Evolutionary conservation across 2,797 vertebrate genomes (phyloP), one percentile per base, ranked within the genome.

Genomic region (Rhadinocentrus ornatus): DNA sequence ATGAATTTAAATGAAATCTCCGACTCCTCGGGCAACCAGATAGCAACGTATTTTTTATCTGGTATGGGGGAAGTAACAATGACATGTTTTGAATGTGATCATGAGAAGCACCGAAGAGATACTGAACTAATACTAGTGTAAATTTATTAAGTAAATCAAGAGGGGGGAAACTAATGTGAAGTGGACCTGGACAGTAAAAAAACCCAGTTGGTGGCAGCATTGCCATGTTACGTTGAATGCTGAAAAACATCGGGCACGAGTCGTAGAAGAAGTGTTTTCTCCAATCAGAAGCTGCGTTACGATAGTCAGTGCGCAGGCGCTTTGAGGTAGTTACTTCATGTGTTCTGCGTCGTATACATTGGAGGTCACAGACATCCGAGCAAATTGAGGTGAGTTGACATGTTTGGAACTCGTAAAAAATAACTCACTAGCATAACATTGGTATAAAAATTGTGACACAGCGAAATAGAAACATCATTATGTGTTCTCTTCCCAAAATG

Each of bases 281-380:
- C 93, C 93, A 94, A 94, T 92, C 85, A 84, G 64, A 75, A 12
- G 12, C 8, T 0, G 10, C 48, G 31, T 84, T 87, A 57, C 77
- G 77, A 6, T 48, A 32, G n/a, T 0, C 20, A 0, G 0, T 16
- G 85, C 93, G 89, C 94, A 93, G 12, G 93, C 93, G 80, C 88
- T 0, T 11, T 82, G 1, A 0, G 2, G 10, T 5, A 26, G 6
- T 0, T 15, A 26, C 41, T 84, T 92, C 90, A 92, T 85, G 92
- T 64, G 92, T 86, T 69, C 12, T 83, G 69, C 85, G 88, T 86
- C 73, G 83, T 86, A 86, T 86, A 77, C 44, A 76, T 88, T 95
- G 93, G 94, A 95, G 94, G 94, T 95, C 94, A 95, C 15, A 81
- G 75, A 55, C 68, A 62, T 74, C 73, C 46, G 78, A 66, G 46